These are phyloP conservation scores for Eristalis arbustorum DNA, from an alignment of 2,888 invertebrate species.

Conservation along the genomic window DNA sequence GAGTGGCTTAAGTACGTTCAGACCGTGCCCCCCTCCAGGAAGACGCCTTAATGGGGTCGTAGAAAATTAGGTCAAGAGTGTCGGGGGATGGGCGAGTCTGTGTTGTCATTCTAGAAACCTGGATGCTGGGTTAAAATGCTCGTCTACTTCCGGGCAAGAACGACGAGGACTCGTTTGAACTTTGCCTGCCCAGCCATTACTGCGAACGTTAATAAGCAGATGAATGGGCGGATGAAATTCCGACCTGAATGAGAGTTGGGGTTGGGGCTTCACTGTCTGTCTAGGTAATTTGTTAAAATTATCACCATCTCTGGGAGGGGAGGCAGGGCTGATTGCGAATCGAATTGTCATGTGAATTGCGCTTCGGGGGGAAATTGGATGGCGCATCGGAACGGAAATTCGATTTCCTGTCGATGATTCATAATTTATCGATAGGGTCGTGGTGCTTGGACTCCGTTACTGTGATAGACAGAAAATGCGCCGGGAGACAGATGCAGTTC, in stretches of 20 bases:
- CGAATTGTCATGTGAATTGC: not conserved
- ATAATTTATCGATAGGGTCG: slow-evolving; percentile 10
- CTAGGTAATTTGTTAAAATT: slow-evolving; percentile 12
- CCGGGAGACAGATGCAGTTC: not conserved
- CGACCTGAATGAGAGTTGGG: not conserved
- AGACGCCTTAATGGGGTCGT: slow-evolving; percentile 9
- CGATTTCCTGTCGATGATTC: slow-evolving; percentile 10
- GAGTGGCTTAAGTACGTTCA: not conserved
- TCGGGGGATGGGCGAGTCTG: not conserved
- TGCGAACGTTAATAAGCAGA: slow-evolving; percentile 9
- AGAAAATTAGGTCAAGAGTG: slow-evolving; percentile 35
- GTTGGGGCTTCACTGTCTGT: not conserved
- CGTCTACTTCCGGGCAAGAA: slow-evolving; percentile 3
- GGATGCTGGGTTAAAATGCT: slow-evolving; percentile 26
- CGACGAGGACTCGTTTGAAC: not conserved
- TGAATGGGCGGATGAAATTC: not conserved
- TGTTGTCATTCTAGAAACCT: slow-evolving; percentile 17
- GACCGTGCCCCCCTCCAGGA: not conserved
- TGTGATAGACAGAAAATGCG: not conserved
- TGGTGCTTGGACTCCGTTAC: not conserved
- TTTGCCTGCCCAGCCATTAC: slow-evolving; percentile 16
- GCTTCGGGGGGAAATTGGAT: not conserved
- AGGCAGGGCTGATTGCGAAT: not conserved
- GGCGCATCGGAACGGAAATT: slow-evolving; percentile 14
- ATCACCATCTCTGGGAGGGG: not conserved